phyloP scores from a whole-genome alignment of 2,113 vertebrate species.

The Anseranas semipalmata region DNA sequence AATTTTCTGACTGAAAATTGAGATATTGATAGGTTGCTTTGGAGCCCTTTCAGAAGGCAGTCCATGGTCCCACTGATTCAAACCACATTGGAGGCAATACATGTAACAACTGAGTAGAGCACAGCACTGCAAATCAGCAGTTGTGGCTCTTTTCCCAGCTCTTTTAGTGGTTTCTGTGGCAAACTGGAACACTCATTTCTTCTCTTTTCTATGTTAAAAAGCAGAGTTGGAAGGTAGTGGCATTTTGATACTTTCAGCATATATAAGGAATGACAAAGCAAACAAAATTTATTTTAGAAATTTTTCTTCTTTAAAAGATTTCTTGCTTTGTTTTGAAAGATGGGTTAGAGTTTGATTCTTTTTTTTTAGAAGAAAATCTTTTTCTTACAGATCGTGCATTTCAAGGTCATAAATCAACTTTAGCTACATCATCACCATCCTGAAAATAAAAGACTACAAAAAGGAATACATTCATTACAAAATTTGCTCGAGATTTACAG shows the following conservation, averaged over 20 bases:
- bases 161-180: neutral
- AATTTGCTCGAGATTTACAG: neutral
- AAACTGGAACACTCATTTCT: neutral
- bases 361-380: neutral
- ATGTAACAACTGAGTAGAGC: fast-evolving
- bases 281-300: neutral
- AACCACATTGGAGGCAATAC: neutral
- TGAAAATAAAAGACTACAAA: neutral
- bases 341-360: neutral
- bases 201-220: neutral
- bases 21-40: neutral
- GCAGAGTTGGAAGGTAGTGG: neutral
- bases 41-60: neutral
- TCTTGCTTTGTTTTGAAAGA: neutral
- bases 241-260: neutral
- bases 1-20: neutral
- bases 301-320: neutral
- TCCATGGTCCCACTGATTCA: neutral
- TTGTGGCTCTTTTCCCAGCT: neutral
- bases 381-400: neutral
- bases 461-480: fast-evolving
- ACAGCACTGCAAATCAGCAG: neutral
- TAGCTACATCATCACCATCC: neutral
- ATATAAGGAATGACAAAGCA: neutral
- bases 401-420: neutral